Evolutionary conservation across 2,113 vertebrate genomes (phyloP).

Genomic region (Echinops telfairi): DNA sequence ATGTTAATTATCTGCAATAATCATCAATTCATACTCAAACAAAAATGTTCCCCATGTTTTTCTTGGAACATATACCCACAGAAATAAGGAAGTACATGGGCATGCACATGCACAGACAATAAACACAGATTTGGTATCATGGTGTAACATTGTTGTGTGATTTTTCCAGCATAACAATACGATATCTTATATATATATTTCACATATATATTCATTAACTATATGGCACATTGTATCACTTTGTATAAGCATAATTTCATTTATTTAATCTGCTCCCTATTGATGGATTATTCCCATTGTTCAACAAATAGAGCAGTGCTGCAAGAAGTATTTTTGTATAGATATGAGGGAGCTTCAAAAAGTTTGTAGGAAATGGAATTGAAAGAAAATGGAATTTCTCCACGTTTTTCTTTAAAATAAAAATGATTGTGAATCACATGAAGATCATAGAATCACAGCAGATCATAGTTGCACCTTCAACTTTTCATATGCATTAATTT

Average conservation of each 20-base stretch:
- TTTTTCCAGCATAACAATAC: background rate
- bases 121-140: background rate
- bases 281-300: slow-evolving; percentile 1
- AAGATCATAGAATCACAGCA: too few species aligned
- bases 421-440: too few species aligned
- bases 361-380: too few species aligned
- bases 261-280: slow-evolving; percentile 30
- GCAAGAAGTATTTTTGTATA: background rate
- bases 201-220: background rate
- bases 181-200: background rate
- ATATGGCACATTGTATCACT: background rate
- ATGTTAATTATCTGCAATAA: background rate
- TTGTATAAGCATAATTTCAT: slow-evolving; percentile 12
- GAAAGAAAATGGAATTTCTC: too few species aligned
- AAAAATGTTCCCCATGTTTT: background rate
- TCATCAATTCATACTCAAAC: background rate
- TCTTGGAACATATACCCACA: background rate
- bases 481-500: too few species aligned
- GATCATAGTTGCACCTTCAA: too few species aligned
- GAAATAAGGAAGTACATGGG: background rate
- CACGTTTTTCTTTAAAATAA: too few species aligned
- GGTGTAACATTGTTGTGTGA: background rate
- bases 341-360: background rate
- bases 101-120: background rate
- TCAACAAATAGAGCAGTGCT: background rate